Conservation (phyloP, 2,888 invertebrate species). For the Eucera pruinosa region DNA sequence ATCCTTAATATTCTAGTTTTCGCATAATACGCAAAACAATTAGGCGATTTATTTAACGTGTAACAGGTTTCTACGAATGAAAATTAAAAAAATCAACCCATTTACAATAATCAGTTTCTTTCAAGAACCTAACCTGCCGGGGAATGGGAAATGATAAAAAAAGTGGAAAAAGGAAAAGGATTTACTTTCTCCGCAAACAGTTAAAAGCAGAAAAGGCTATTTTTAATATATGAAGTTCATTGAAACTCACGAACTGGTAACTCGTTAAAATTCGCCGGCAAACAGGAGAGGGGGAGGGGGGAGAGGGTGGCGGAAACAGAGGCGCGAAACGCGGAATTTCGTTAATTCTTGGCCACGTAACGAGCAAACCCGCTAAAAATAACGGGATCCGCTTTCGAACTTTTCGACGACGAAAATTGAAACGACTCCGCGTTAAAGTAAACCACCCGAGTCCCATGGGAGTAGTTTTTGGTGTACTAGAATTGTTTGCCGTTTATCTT, state of each 20-base stretch:
- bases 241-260: background rate
- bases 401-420: background rate
- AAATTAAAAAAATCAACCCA: too few species aligned
- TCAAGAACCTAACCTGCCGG: too few species aligned
- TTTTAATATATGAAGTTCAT: constrained; percentile 15
- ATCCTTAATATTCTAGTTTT: too few species aligned
- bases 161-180: too few species aligned
- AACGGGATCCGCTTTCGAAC: background rate
- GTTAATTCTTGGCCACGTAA: background rate
- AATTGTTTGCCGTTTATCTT: background rate
- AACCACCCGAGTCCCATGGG: background rate
- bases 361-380: background rate
- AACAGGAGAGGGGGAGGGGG: background rate
- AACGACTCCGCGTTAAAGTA: background rate
- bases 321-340: background rate
- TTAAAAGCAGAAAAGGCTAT: background rate
- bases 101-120: too few species aligned
- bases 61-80: too few species aligned
- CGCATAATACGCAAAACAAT: too few species aligned
- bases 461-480: background rate
- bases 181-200: too few species aligned
- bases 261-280: constrained; percentile 24
- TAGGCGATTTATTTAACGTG: too few species aligned
- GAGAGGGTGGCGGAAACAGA: background rate
- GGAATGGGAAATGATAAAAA: too few species aligned